Percentiles rank a stretch among this genome's conserved stretches.
phyloP scores from a whole-genome alignment of 2,888 invertebrate genomes.

The Colostygia pectinataria region DNA sequence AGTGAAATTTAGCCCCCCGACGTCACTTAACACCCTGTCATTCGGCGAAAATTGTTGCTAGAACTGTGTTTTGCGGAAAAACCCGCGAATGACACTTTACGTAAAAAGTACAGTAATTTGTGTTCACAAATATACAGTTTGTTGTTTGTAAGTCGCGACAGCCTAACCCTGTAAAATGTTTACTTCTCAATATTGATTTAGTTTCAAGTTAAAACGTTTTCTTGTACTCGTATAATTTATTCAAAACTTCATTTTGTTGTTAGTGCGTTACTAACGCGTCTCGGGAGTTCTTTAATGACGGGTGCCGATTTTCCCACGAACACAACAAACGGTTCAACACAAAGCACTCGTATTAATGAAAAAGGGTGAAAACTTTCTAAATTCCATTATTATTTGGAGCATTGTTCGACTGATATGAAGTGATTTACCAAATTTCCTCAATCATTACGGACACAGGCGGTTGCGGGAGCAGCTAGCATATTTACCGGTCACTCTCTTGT shows the following conservation, averaged over 20 bases:
- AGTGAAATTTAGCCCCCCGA: too few relatives aligned
- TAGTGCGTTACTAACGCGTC: too few relatives aligned
- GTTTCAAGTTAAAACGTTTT: too few relatives aligned
- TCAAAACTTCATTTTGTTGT: neutral
- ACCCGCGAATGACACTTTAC: too few relatives aligned
- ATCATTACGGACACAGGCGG: slow-evolving; percentile 42
- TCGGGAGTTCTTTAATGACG: neutral
- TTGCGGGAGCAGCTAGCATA: neutral
- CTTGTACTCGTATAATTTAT: neutral
- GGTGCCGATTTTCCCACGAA: slow-evolving; percentile 5
- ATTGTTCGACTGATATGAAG: slow-evolving; percentile 53
- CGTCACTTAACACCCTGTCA: too few relatives aligned
- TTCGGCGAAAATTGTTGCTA: too few relatives aligned
- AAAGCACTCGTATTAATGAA: slow-evolving; percentile 27
- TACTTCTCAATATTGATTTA: too few relatives aligned
- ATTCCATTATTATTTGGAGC: slow-evolving; percentile 41
- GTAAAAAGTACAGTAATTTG: too few relatives aligned
- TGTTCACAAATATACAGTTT: too few relatives aligned
- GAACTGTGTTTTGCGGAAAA: too few relatives aligned
- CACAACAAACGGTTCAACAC: slow-evolving; percentile 24
- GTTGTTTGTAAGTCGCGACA: too few relatives aligned
- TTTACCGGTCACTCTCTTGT: neutral
- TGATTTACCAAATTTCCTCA: slow-evolving; percentile 58
- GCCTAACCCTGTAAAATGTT: too few relatives aligned
- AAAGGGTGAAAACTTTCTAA: slow-evolving; percentile 36